These are phyloP conservation scores for Sesia apiformis DNA, from an alignment of 2,888 invertebrate species.

Conservation along the genomic window DNA sequence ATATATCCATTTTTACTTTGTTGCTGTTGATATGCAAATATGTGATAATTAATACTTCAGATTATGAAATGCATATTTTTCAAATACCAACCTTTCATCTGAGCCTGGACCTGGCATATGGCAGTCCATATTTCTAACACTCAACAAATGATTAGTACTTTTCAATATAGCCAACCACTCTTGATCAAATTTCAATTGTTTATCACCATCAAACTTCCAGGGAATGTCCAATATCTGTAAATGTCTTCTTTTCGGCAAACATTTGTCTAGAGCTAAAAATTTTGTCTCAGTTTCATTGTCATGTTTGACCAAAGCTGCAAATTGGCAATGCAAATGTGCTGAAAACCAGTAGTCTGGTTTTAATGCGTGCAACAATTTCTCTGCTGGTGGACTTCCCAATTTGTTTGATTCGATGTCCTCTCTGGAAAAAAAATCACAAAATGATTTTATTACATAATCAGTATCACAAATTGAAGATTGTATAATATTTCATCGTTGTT, in stretches of 20 bases:
- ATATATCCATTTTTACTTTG: no score
- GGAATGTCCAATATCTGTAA: constrained; percentile 86
- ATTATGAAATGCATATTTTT: no score
- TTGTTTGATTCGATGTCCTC: constrained; percentile 86
- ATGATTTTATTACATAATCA: no score
- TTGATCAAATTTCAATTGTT: constrained; percentile 84
- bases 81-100: constrained; percentile 72
- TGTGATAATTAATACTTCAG: no score
- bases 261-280: constrained; percentile 97
- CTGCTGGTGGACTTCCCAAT: constrained; percentile 91
- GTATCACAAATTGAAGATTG: no score
- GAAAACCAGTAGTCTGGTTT: constrained; percentile 96
- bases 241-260: constrained; percentile 90
- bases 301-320: constrained; percentile 90
- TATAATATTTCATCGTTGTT: no score
- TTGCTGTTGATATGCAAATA: no score
- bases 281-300: constrained; percentile 76
- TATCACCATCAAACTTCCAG: constrained; percentile 65
- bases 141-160: constrained; percentile 91
- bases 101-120: constrained; percentile 89
- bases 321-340: constrained; percentile 97
- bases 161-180: constrained; percentile 95
- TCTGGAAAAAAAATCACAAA: constrained; percentile 50
- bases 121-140: constrained; percentile 78
- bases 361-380: constrained; percentile 85